A percentile compares a stretch with the other conserved stretches of the same genome.
Conservation (phyloP, 2,888 invertebrate genomes). For the Drosophila prostipennis region DNA sequence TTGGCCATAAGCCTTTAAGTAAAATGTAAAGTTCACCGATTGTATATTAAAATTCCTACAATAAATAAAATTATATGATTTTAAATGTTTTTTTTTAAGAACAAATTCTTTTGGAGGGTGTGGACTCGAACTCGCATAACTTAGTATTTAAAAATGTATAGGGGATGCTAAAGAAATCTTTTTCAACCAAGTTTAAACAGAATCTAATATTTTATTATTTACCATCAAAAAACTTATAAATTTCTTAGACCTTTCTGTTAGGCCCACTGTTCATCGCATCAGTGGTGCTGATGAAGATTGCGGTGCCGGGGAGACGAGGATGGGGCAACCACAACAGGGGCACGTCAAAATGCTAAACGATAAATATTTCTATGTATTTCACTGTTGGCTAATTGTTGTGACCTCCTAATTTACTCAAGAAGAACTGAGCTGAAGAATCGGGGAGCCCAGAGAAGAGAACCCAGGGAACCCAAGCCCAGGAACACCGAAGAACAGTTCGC, state of each 20-base stretch:
- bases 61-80: too few relatives aligned
- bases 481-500: conserved; percentile 27
- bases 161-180: too few relatives aligned
- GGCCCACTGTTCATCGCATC: conserved; percentile 18
- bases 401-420: conserved; percentile 83
- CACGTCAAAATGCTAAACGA: conserved; percentile 77
- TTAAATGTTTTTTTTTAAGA: not conserved
- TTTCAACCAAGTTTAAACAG: too few relatives aligned
- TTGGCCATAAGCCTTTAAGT: too few relatives aligned
- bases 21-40: too few relatives aligned
- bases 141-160: not conserved
- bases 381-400: conserved; percentile 83
- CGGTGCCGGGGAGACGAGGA: conserved; percentile 5
- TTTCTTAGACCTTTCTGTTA: too few relatives aligned
- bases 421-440: conserved; percentile 56
- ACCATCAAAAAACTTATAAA: too few relatives aligned
- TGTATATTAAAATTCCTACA: not conserved
- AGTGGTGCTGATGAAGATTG: conserved; percentile 16
- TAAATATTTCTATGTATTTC: conserved; percentile 73
- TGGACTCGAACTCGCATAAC: not conserved
- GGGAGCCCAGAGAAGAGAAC: conserved; percentile 9
- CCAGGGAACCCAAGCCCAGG: too few relatives aligned
- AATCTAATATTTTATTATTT: too few relatives aligned
- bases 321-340: conserved; percentile 41
- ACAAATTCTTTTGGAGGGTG: not conserved